Evolutionary conservation across 2,113 vertebrate genomes (phyloP).

Genomic region (Ageneiosus marmoratus): DNA sequence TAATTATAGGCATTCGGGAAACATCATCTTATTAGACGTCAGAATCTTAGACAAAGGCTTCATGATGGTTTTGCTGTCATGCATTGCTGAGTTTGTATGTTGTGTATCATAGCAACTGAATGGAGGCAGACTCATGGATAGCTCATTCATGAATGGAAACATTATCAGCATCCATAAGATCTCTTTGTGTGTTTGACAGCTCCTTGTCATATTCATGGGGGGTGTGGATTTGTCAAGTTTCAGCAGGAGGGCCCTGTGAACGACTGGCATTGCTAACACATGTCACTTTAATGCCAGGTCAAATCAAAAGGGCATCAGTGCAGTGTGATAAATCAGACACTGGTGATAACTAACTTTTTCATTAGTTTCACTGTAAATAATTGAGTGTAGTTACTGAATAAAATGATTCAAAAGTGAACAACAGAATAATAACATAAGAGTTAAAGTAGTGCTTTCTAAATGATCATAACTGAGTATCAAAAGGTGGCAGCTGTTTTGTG

Average conservation of each 20-base stretch:
- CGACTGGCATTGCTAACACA: slow-evolving; percentile 55
- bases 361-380: background rate
- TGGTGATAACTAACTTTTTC: background rate
- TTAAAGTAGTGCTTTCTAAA: background rate
- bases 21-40: slow-evolving; percentile 52
- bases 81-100: slow-evolving; percentile 63
- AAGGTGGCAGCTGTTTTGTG: background rate
- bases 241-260: slow-evolving; percentile 58
- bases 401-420: background rate
- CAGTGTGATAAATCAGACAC: slow-evolving; percentile 17
- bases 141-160: slow-evolving; percentile 68
- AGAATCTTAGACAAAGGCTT: slow-evolving; percentile 48
- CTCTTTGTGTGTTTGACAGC: slow-evolving; percentile 68
- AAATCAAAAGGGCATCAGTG: slow-evolving; percentile 44
- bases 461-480: background rate
- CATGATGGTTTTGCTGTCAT: slow-evolving; percentile 45
- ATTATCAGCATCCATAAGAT: slow-evolving; percentile 70
- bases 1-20: slow-evolving; percentile 55
- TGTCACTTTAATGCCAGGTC: slow-evolving; percentile 58
- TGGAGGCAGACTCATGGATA: slow-evolving; percentile 48
- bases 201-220: slow-evolving; percentile 67
- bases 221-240: slow-evolving; percentile 65
- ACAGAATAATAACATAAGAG: background rate
- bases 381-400: background rate
- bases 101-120: slow-evolving; percentile 66